phyloP scores from a whole-genome alignment of 2,113 vertebrate genomes.

The Pterocles orientalis region DNA sequence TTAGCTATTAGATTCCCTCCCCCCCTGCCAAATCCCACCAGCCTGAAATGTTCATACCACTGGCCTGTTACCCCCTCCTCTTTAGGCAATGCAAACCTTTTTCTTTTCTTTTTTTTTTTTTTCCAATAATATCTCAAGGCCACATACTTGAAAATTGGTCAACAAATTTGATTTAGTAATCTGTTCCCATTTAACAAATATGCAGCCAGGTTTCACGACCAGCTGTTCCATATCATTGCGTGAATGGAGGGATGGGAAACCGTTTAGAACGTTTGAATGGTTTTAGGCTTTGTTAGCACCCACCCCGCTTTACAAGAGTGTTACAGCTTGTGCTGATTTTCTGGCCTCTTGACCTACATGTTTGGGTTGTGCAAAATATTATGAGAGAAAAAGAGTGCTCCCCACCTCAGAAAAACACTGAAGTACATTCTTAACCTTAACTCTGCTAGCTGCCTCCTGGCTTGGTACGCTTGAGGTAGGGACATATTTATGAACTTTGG shows the following conservation, averaged over 20 bases:
- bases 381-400: background rate
- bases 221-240: slow-evolving; percentile 70
- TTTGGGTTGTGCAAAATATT: slow-evolving; percentile 4
- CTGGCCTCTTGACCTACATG: slow-evolving; percentile 22
- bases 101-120: background rate
- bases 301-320: slow-evolving; percentile 22
- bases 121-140: slow-evolving; percentile 46
- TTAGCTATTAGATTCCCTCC: slow-evolving; percentile 68
- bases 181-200: slow-evolving; percentile 72
- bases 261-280: slow-evolving; percentile 46
- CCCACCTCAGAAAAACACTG: background rate
- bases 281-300: slow-evolving; percentile 24
- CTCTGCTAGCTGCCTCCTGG: background rate
- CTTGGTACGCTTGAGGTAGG: background rate
- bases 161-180: slow-evolving; percentile 68
- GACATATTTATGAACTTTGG: background rate
- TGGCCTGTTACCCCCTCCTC: slow-evolving; percentile 14
- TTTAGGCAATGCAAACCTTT: slow-evolving; percentile 9
- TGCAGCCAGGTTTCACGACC: slow-evolving; percentile 56
- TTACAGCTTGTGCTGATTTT: slow-evolving; percentile 47
- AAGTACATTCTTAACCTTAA: background rate
- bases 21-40: slow-evolving; percentile 53
- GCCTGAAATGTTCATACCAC: slow-evolving; percentile 19
- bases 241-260: slow-evolving; percentile 4
- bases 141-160: slow-evolving; percentile 64